phyloP scores from a whole-genome alignment of 2,888 invertebrate genomes.

The Limnephilus lunatus region DNA sequence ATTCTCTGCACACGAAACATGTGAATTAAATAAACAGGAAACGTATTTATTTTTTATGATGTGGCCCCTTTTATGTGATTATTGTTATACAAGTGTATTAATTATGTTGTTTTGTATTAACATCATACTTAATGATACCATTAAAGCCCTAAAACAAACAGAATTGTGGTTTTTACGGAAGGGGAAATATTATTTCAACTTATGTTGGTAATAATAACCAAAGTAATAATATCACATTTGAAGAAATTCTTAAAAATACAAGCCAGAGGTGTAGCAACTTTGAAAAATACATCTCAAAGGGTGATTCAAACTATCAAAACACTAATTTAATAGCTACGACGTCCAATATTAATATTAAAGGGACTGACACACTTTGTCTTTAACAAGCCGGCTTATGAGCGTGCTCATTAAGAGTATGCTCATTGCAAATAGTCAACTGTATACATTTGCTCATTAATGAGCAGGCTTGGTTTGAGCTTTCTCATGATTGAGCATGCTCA shows the following conservation, averaged over 20 bases:
- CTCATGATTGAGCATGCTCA: too few species aligned
- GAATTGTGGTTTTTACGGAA: not conserved
- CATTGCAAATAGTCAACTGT: too few species aligned
- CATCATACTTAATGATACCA: not conserved
- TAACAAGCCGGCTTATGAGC: too few species aligned
- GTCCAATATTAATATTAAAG: not conserved
- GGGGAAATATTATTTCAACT: not conserved
- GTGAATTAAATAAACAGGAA: not conserved
- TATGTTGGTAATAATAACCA: too few species aligned
- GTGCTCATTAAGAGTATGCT: too few species aligned
- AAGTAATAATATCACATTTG: not conserved
- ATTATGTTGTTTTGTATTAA: not conserved
- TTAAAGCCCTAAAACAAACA: not conserved
- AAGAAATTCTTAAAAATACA: constrained; percentile 6
- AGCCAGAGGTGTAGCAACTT: not conserved
- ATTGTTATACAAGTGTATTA: not conserved
- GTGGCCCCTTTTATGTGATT: not conserved
- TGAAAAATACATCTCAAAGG: not conserved
- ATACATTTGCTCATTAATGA: too few species aligned
- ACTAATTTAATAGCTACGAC: not conserved
- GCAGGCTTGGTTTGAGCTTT: too few species aligned
- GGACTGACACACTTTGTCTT: too few species aligned
- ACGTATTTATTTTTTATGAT: not conserved
- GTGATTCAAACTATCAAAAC: not conserved
- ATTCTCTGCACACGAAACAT: not conserved